These are phyloP conservation scores for Uria aalge DNA, from an alignment of 2,113 vertebrate genomes.

Conservation along the genomic window DNA sequence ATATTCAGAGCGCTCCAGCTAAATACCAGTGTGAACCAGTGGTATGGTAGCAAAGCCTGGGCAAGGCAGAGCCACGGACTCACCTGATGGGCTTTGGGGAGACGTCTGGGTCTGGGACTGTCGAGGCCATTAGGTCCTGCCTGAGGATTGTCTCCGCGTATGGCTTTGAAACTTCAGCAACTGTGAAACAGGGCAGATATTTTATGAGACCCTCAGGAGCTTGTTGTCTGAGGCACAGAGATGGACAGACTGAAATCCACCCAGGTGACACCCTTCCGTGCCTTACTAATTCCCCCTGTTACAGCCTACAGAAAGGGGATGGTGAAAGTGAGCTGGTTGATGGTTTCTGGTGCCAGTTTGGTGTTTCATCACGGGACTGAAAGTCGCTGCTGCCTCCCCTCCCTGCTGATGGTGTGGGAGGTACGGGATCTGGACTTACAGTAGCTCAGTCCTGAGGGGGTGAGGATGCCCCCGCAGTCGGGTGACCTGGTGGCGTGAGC, in stretches of 20 bases:
- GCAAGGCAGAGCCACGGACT: background rate
- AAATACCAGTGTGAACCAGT: background rate
- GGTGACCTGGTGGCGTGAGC: background rate
- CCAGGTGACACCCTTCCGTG: background rate
- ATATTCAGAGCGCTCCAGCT: fast-evolving
- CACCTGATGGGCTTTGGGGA: background rate
- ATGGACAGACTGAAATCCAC: background rate
- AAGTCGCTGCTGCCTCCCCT: background rate
- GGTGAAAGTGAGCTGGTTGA: fast-evolving
- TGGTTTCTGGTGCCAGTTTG: background rate
- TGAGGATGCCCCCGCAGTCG: background rate
- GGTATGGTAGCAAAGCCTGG: background rate
- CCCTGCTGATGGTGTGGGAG: fast-evolving
- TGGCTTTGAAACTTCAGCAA: slow-evolving; percentile 40
- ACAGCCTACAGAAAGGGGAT: background rate
- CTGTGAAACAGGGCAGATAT: background rate
- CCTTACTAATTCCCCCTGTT: fast-evolving
- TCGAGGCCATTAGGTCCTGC: background rate
- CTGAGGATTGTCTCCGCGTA: background rate
- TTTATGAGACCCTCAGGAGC: background rate
- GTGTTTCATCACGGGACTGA: fast-evolving
- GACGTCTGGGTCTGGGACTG: background rate
- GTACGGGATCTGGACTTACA: background rate
- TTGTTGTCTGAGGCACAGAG: background rate
- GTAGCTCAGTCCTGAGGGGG: background rate